Conservation (phyloP, 2,888 invertebrate genomes). For the Harmothoe impar region DNA sequence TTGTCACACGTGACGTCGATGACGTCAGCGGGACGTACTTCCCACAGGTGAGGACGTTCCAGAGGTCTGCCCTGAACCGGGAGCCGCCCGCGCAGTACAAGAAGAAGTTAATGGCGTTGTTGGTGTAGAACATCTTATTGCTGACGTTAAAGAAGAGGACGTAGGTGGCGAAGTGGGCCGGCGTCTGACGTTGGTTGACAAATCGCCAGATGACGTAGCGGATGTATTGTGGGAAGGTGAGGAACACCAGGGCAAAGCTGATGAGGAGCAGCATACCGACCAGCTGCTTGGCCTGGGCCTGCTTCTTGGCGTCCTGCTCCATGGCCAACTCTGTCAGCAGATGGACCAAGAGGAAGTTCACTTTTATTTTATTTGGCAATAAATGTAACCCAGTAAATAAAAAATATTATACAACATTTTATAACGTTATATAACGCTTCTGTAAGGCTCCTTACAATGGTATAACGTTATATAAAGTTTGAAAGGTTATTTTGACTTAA, state of each 20-base stretch:
- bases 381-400: too few relatives aligned
- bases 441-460: background rate
- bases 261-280: slow-evolving; percentile 39
- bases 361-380: too few relatives aligned
- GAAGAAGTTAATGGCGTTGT: slow-evolving; percentile 51
- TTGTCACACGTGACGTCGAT: background rate
- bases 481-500: too few relatives aligned
- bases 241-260: slow-evolving; percentile 43
- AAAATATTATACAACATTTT: too few relatives aligned
- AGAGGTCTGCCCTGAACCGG: slow-evolving; percentile 7
- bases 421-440: too few relatives aligned
- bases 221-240: slow-evolving; percentile 54
- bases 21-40: background rate
- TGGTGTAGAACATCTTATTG: slow-evolving; percentile 55
- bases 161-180: slow-evolving; percentile 43
- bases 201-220: slow-evolving; percentile 37
- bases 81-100: slow-evolving; percentile 35
- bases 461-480: too few relatives aligned
- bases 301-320: background rate
- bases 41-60: slow-evolving; percentile 18
- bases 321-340: background rate
- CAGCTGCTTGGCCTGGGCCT: slow-evolving; percentile 18
- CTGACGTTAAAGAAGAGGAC: slow-evolving; percentile 50
- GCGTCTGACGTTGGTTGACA: background rate
- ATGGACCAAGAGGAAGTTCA: too few relatives aligned